Evolutionary conservation across 2,797 vertebrate species (phyloP).

Genomic region (Sandelia bainsii): DNA sequence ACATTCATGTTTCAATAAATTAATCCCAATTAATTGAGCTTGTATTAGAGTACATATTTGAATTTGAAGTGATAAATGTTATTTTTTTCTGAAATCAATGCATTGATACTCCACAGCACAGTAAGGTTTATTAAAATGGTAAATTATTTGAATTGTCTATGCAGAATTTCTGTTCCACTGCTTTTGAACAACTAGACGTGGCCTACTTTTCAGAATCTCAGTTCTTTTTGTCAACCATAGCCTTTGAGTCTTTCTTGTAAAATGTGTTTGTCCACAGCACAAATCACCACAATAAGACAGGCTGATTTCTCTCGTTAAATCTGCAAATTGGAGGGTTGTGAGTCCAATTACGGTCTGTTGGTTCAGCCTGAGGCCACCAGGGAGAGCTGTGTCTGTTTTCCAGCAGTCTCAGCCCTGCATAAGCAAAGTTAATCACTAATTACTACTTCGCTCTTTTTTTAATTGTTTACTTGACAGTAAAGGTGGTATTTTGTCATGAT

Average conservation of each 20-base stretch:
- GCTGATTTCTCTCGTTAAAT: slow-evolving; percentile 57
- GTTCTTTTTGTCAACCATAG: not conserved
- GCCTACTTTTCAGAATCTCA: not conserved
- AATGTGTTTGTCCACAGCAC: slow-evolving; percentile 39
- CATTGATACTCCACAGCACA: not conserved
- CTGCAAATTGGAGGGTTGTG: slow-evolving; percentile 71
- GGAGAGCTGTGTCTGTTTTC: slow-evolving; percentile 77
- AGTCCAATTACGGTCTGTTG: slow-evolving; percentile 71
- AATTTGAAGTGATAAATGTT: slow-evolving; percentile 69
- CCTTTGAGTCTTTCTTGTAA: not conserved
- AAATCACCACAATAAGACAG: slow-evolving; percentile 59
- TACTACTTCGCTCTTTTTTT: slow-evolving; percentile 21
- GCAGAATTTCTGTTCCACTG: not conserved
- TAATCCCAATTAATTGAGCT: slow-evolving; percentile 81
- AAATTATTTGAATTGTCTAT: slow-evolving; percentile 16
- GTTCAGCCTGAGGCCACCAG: slow-evolving; percentile 76
- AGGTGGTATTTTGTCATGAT: slow-evolving; percentile 17
- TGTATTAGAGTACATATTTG: slow-evolving; percentile 80
- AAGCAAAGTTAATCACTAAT: slow-evolving; percentile 48
- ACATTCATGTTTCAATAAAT: slow-evolving; percentile 77
- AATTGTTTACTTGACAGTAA: slow-evolving; percentile 12
- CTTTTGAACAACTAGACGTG: slow-evolving; percentile 3
- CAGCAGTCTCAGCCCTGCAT: slow-evolving; percentile 29
- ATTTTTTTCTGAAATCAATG: slow-evolving; percentile 45
- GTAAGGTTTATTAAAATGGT: slow-evolving; percentile 13